These are phyloP conservation scores for Drosophila ezoana DNA, from an alignment of 2,888 invertebrate genomes.

Conservation along the genomic window DNA sequence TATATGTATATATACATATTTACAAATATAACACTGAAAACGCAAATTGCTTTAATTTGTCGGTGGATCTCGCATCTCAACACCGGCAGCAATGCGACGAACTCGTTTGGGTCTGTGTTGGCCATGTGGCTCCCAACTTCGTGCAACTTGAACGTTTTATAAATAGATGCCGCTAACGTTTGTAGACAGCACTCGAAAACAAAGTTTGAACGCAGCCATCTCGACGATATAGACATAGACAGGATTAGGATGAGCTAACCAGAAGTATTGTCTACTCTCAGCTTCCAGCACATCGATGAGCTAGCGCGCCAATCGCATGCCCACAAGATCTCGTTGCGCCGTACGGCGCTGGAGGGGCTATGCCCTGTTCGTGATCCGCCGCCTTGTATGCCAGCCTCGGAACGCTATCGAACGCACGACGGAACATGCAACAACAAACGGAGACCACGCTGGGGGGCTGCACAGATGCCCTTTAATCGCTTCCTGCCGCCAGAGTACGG, in stretches of 20 bases:
- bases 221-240: slow-evolving; percentile 28
- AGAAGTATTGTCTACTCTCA: slow-evolving; percentile 45
- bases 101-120: slow-evolving; percentile 52
- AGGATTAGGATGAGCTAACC: slow-evolving; percentile 36
- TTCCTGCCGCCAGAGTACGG: slow-evolving; percentile 93
- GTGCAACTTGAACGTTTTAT: slow-evolving; percentile 68
- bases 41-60: slow-evolving; percentile 55
- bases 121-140: slow-evolving; percentile 36
- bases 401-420: slow-evolving; percentile 92
- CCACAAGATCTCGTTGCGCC: slow-evolving; percentile 83
- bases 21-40: slow-evolving; percentile 27
- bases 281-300: slow-evolving; percentile 82
- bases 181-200: slow-evolving; percentile 73
- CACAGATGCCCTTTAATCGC: slow-evolving; percentile 92
- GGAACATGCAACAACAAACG: slow-evolving; percentile 95
- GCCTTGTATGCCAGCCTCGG: slow-evolving; percentile 89
- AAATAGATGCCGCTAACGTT: slow-evolving; percentile 76
- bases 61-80: slow-evolving; percentile 62
- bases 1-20: slow-evolving; percentile 3
- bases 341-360: slow-evolving; percentile 84
- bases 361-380: slow-evolving; percentile 90
- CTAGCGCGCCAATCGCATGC: slow-evolving; percentile 83
- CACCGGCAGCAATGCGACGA: slow-evolving; percentile 50
- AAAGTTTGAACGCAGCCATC: slow-evolving; percentile 68
- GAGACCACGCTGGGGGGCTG: slow-evolving; percentile 92